Percentiles rank a stretch among this genome's conserved stretches.
These are phyloP conservation scores for Pseudomyrmex pallidus DNA, from an alignment of 1,140 invertebrate genomes.

Conservation along the genomic window DNA sequence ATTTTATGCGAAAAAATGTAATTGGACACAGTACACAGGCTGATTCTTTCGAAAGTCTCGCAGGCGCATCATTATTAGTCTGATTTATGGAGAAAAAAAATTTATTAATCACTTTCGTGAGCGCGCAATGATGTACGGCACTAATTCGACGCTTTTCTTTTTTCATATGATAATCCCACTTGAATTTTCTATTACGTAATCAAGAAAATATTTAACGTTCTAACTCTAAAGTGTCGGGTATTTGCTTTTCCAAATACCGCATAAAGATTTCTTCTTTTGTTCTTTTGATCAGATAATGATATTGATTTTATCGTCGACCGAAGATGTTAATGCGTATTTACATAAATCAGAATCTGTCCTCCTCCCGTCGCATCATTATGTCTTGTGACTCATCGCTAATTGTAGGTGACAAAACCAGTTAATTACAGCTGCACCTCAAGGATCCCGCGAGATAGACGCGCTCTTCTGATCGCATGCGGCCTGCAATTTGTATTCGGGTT, in stretches of 20 bases:
- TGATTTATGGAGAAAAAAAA: conserved; percentile 36
- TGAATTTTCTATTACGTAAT: conserved; percentile 22
- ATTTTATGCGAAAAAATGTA: conserved; percentile 12
- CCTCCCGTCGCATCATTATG: no score
- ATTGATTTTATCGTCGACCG: neutral
- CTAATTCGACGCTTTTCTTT: conserved; percentile 25
- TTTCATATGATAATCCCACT: neutral
- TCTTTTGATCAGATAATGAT: no score
- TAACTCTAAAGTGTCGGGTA: neutral
- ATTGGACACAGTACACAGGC: neutral
- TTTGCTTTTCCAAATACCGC: no score
- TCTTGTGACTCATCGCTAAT: neutral
- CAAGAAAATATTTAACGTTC: neutral
- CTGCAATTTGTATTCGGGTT: conserved; percentile 45
- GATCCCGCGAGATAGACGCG: conserved; percentile 10
- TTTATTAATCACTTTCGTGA: conserved; percentile 5
- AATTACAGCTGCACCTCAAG: conserved; percentile 6
- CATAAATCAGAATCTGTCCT: neutral
- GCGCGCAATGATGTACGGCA: neutral
- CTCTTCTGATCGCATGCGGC: conserved; percentile 15
- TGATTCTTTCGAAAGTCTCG: conserved; percentile 4
- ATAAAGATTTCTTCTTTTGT: no score
- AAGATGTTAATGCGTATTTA: neutral
- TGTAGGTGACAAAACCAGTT: neutral
- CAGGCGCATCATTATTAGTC: conserved; percentile 14